These are phyloP conservation scores for Jordanella pulchra DNA, from an alignment of 2,797 vertebrate genomes.

Conservation along the genomic window DNA sequence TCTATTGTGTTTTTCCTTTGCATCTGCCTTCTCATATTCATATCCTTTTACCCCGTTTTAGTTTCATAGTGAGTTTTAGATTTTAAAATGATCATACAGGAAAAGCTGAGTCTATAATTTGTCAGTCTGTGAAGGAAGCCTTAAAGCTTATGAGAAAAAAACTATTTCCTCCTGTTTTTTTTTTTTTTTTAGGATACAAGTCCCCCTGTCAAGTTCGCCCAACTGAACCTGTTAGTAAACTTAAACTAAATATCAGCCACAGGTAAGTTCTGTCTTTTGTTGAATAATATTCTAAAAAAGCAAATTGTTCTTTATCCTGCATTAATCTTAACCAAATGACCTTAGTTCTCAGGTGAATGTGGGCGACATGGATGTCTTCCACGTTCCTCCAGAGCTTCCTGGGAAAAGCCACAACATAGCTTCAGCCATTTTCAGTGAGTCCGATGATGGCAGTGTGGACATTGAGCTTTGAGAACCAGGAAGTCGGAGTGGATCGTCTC, in stretches of 20 bases:
- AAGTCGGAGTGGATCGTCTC: neutral
- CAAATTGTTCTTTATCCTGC: neutral
- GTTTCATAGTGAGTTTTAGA: neutral
- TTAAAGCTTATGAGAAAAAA: neutral
- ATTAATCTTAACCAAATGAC: neutral
- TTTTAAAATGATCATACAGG: neutral
- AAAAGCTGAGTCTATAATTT: neutral
- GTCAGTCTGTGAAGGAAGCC: neutral
- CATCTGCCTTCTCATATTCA: no score
- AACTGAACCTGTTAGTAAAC: constrained; percentile 56
- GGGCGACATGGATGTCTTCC: constrained; percentile 28
- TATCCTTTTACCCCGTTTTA: neutral
- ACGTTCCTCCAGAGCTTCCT: constrained; percentile 41
- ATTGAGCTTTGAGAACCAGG: constrained; percentile 51
- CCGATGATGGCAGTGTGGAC: constrained; percentile 71
- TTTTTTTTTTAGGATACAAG: constrained; percentile 61
- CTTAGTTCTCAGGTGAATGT: constrained; percentile 62
- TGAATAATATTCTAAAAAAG: neutral
- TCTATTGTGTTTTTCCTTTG: no score
- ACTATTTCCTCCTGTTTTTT: neutral
- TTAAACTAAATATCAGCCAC: constrained; percentile 43
- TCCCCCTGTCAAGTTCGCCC: constrained; percentile 42
- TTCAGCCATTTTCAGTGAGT: constrained; percentile 43
- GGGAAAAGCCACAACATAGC: constrained; percentile 8
- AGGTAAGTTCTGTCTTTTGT: constrained; percentile 41